These are phyloP conservation scores for Lagria hirta DNA, from an alignment of 2,888 invertebrate genomes.

Conservation along the genomic window DNA sequence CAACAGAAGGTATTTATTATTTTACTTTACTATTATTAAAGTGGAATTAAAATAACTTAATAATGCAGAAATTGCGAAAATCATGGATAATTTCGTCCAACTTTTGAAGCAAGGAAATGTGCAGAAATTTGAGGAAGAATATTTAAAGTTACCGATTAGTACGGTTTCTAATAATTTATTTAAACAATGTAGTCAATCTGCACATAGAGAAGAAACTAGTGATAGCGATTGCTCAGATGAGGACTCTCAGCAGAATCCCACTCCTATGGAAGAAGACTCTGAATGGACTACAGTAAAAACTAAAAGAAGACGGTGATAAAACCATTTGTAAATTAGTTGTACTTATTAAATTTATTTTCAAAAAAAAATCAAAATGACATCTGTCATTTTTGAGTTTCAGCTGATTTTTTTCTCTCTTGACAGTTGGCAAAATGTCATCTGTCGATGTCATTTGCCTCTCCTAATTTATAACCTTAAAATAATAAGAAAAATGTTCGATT, in stretches of 20 bases:
- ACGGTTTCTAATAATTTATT: background rate
- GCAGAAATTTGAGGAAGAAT: conserved; percentile 60
- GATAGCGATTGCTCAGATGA: conserved; percentile 1
- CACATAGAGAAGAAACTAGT: background rate
- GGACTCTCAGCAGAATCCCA: conserved; percentile 5
- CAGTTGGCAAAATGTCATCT: too few species aligned
- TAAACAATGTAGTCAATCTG: background rate
- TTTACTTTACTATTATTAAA: conserved; percentile 9
- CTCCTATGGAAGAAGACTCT: conserved; percentile 56
- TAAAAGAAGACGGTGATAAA: conserved; percentile 55
- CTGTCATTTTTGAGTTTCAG: too few species aligned
- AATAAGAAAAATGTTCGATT: conserved; percentile 58
- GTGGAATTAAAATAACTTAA: conserved; percentile 7
- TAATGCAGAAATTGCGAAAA: conserved; percentile 60
- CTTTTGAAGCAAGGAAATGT: conserved; percentile 60
- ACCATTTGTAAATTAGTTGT: too few species aligned
- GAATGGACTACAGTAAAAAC: conserved; percentile 69
- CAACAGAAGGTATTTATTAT: conserved; percentile 64
- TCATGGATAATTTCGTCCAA: conserved; percentile 60
- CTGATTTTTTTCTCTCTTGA: too few species aligned
- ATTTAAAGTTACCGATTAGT: conserved; percentile 59
- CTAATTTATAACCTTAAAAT: too few species aligned
- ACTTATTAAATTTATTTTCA: too few species aligned
- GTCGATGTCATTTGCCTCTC: too few species aligned
- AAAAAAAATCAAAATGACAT: too few species aligned